These are phyloP conservation scores for Drosophila infuscata DNA, from an alignment of 2,888 invertebrate genomes.

Conservation along the genomic window DNA sequence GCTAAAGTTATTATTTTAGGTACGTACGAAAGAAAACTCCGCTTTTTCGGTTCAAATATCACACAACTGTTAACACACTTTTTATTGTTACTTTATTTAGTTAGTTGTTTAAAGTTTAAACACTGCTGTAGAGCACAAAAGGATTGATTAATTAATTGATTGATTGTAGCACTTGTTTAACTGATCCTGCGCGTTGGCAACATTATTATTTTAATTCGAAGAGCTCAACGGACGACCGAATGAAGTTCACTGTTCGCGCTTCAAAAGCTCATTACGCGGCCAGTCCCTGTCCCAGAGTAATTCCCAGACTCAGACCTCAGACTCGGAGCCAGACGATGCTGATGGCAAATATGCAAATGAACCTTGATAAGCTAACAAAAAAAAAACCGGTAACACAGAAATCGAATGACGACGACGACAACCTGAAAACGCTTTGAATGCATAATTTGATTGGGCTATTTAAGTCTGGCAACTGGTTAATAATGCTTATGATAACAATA, in stretches of 20 bases:
- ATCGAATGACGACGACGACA: slow-evolving; percentile 3
- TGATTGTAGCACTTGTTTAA: slow-evolving; percentile 2
- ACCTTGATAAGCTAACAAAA: slow-evolving; percentile 47
- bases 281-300: slow-evolving; percentile 26
- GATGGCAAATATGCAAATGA: slow-evolving; percentile 68
- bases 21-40: not conserved
- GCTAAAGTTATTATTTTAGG: not conserved
- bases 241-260: slow-evolving; percentile 42
- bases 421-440: slow-evolving; percentile 39
- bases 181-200: not conserved
- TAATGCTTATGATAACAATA: slow-evolving; percentile 44
- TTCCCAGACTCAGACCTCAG: slow-evolving; percentile 39
- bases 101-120: not conserved
- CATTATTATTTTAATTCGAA: not conserved
- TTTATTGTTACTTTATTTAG: not conserved
- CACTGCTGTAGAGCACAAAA: not conserved
- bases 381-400: slow-evolving; percentile 50
- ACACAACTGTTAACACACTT: not conserved
- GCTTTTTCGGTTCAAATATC: not conserved
- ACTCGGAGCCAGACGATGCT: slow-evolving; percentile 43
- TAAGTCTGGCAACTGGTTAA: slow-evolving; percentile 23
- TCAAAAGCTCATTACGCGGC: slow-evolving; percentile 48
- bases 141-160: not conserved
- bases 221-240: slow-evolving; percentile 20
- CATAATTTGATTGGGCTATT: slow-evolving; percentile 36